Percentiles rank a stretch among this genome's conserved stretches.
Conservation (phyloP, 2,888 invertebrate genomes). For the Phytoseiulus persimilis region DNA sequence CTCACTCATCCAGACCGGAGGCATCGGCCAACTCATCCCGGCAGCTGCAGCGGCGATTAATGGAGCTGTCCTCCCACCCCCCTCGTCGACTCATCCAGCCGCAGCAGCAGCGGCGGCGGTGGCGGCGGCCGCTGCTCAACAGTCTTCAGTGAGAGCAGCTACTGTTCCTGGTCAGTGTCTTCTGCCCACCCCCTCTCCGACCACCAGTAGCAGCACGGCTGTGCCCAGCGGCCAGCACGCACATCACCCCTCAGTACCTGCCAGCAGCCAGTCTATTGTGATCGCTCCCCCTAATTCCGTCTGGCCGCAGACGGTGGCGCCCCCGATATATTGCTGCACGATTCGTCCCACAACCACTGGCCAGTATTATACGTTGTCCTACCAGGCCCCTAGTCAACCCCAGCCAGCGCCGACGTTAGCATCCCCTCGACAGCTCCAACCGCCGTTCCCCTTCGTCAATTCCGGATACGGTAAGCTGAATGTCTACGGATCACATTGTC, state of each 20-base stretch:
- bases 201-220: not conserved
- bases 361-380: constrained; percentile 36
- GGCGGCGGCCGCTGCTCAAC: not conserved
- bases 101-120: not conserved
- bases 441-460: not conserved
- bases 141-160: not conserved
- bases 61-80: not conserved
- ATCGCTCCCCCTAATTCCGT: constrained; percentile 25
- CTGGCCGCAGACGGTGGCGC: constrained; percentile 14
- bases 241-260: constrained; percentile 33
- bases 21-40: not conserved
- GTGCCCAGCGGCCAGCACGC: constrained; percentile 15
- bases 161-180: constrained; percentile 32
- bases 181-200: constrained; percentile 8
- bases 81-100: not conserved
- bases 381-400: not conserved
- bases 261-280: constrained; percentile 29
- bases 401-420: not conserved
- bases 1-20: constrained; percentile 10
- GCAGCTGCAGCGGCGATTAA: not conserved
- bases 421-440: not conserved
- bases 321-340: constrained; percentile 24
- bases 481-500: no score
- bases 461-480: not conserved
- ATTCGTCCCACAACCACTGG: constrained; percentile 12